These are phyloP conservation scores for Drosophila aldrichi DNA, from an alignment of 2,888 invertebrate species.

Conservation along the genomic window DNA sequence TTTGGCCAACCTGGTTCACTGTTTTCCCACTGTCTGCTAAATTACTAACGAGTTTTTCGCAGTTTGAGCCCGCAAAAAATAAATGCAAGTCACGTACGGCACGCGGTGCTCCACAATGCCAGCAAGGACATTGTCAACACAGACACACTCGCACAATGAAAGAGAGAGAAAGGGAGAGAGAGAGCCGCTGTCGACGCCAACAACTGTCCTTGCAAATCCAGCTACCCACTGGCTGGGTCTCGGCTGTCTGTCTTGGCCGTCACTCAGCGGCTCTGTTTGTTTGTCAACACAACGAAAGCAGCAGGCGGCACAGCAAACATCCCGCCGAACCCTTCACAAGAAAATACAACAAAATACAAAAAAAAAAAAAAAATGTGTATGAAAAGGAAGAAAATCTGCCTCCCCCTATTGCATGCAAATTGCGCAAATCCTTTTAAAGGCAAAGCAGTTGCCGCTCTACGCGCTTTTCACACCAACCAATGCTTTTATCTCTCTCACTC, in stretches of 20 bases:
- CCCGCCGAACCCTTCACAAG: conserved; percentile 55
- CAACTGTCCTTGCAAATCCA: background rate
- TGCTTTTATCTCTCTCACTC: conserved; percentile 15
- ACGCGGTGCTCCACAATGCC: conserved; percentile 59
- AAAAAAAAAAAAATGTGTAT: background rate
- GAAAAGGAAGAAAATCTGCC: conserved; percentile 9
- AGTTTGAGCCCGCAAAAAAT: conserved; percentile 59
- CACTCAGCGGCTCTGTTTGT: conserved; percentile 77
- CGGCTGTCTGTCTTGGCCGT: conserved; percentile 67
- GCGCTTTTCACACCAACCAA: conserved; percentile 51
- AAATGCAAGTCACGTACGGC: conserved; percentile 78
- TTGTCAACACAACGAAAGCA: conserved; percentile 67
- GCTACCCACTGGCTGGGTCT: conserved; percentile 38
- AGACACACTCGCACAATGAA: conserved; percentile 33
- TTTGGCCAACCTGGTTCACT: conserved; percentile 6
- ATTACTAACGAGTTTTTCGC: conserved; percentile 77
- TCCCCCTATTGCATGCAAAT: conserved; percentile 62
- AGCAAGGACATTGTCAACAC: conserved; percentile 80
- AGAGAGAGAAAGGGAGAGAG: background rate
- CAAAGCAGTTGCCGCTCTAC: conserved; percentile 55
- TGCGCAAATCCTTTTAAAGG: conserved; percentile 83
- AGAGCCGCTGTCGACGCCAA: background rate
- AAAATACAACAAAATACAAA: background rate
- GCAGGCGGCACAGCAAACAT: conserved; percentile 22
- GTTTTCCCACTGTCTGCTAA: conserved; percentile 54